Evolutionary conservation across 1,140 invertebrate genomes (phyloP).

Genomic region (Temnothorax nylanderi): DNA sequence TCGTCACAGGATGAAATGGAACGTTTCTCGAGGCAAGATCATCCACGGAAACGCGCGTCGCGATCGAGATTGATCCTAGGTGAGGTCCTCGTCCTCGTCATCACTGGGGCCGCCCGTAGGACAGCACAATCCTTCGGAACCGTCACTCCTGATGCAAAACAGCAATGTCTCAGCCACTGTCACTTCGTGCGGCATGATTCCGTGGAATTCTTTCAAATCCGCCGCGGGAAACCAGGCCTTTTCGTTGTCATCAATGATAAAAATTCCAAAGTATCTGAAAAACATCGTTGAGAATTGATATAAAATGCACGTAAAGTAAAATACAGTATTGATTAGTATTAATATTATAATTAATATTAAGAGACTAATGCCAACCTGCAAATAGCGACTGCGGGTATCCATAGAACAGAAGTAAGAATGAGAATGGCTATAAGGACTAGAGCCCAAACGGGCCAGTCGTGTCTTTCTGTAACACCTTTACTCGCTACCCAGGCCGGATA

Average conservation of each 20-base stretch:
- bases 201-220: slow-evolving; percentile 95
- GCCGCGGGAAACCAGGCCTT: slow-evolving; percentile 96
- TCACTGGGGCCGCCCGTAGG: slow-evolving; percentile 89
- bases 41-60: slow-evolving; percentile 46
- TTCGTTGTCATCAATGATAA: slow-evolving; percentile 95
- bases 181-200: slow-evolving; percentile 92
- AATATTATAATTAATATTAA: neutral
- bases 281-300: neutral
- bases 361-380: slow-evolving; percentile 88
- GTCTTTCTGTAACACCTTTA: slow-evolving; percentile 90
- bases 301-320: neutral
- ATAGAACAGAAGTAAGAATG: slow-evolving; percentile 92
- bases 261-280: slow-evolving; percentile 90
- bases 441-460: slow-evolving; percentile 93
- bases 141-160: slow-evolving; percentile 94
- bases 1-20: slow-evolving; percentile 50
- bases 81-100: slow-evolving; percentile 85
- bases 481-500: slow-evolving; percentile 94
- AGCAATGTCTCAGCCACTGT: slow-evolving; percentile 92
- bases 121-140: slow-evolving; percentile 93
- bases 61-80: slow-evolving; percentile 76
- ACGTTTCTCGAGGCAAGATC: slow-evolving; percentile 56
- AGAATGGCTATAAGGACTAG: slow-evolving; percentile 91
- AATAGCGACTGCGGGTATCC: slow-evolving; percentile 95
- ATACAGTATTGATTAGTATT: neutral